A percentile compares a stretch with the other conserved stretches of the same genome.
Conservation (phyloP, 2,797 vertebrate species). For the Sparus aurata region DNA sequence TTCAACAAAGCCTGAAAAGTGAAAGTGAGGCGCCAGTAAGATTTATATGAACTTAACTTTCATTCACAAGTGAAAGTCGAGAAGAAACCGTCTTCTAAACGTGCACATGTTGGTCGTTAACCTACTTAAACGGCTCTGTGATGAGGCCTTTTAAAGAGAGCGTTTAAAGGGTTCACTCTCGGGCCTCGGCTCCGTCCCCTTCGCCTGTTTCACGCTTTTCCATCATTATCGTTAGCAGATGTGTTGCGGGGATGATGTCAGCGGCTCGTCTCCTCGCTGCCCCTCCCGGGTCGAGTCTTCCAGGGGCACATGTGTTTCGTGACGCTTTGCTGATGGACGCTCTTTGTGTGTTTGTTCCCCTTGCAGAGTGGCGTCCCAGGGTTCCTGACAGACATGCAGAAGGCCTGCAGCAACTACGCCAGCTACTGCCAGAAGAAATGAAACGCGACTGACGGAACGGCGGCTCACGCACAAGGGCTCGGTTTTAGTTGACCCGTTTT, state of each 20-base stretch:
- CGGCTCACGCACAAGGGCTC: slow-evolving; percentile 10
- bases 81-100: not conserved
- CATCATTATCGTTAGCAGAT: slow-evolving; percentile 61
- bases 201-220: slow-evolving; percentile 29
- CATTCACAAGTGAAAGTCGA: not conserved
- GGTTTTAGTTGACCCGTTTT: not conserved
- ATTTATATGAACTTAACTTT: not conserved
- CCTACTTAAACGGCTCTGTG: slow-evolving; percentile 13
- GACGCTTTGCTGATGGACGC: slow-evolving; percentile 51
- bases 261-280: slow-evolving; percentile 14
- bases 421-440: slow-evolving; percentile 79
- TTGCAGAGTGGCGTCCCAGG: slow-evolving; percentile 90
- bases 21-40: not conserved
- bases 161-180: slow-evolving; percentile 24
- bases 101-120: slow-evolving; percentile 12
- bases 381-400: slow-evolving; percentile 89
- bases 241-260: slow-evolving; percentile 55
- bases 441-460: slow-evolving; percentile 13
- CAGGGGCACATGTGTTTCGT: slow-evolving; percentile 2
- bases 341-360: slow-evolving; percentile 17
- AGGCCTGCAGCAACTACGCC: slow-evolving; percentile 88
- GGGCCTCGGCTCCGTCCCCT: not conserved
- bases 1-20: not conserved
- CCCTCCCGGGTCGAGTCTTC: slow-evolving; percentile 45
- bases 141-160: slow-evolving; percentile 14